Evolutionary conservation across 2,888 invertebrate species (phyloP).

Genomic region (Brachypterus glaber): DNA sequence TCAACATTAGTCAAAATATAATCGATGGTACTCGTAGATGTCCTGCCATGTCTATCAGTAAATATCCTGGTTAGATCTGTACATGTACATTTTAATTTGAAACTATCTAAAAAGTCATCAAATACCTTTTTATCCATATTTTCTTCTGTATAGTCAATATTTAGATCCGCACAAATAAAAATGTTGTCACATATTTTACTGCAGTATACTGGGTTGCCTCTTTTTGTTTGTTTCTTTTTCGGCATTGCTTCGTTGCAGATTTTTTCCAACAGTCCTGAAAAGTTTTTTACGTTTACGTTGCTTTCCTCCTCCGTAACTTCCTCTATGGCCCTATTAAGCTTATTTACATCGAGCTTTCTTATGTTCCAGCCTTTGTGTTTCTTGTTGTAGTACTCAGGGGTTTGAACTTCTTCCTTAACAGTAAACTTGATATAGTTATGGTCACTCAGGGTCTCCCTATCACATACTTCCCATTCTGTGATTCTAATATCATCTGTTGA

Average conservation of each 20-base stretch:
- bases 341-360: constrained; percentile 12
- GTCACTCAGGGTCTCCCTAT: constrained; percentile 13
- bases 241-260: constrained; percentile 12
- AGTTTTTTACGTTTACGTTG: not conserved
- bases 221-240: constrained; percentile 3
- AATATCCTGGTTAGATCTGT: no score
- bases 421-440: constrained; percentile 7
- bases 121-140: no score
- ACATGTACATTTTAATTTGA: no score
- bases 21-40: no score
- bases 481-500: constrained; percentile 3
- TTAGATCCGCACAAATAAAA: no score
- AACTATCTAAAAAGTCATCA: no score
- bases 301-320: not conserved
- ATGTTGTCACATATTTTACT: no score
- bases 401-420: not conserved
- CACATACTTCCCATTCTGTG: constrained; percentile 10
- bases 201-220: constrained; percentile 11
- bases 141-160: no score
- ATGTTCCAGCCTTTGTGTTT: constrained; percentile 7
- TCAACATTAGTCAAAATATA: no score
- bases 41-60: no score
- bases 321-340: not conserved
- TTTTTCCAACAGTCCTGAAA: constrained; percentile 4
- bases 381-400: no score